Evolutionary conservation across 2,797 vertebrate species (phyloP), one percentile per base, ranked within the genome.

Genomic region (Phaenicophaeus curvirostris): DNA sequence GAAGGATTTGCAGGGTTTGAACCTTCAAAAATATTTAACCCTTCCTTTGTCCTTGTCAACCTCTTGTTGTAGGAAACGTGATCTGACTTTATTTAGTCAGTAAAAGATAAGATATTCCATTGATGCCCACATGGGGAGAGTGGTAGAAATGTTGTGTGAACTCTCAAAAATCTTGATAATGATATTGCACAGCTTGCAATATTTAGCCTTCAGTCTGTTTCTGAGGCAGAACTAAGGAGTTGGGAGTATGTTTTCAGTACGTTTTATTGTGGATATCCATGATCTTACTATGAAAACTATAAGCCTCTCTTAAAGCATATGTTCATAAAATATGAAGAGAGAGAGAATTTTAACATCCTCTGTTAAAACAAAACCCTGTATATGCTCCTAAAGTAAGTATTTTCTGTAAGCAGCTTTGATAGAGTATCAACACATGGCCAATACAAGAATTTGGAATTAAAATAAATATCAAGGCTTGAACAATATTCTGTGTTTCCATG

Each of bases 61-160:
- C 13, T 71, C 44, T 82, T 73, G 14, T 37, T 72, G 21, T 62
- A 80, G 57, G 72, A 94, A 87, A 83, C 71, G 68, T 53, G 59
- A 50, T 15, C 30, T 87, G 73, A 65, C 33, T 82, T 90, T 61
- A 75, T 83, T 68, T 71, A 71, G 9, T 73, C 7, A 41, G 46
- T 75, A 37, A 58, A 91, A 83, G 23, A 44, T 7, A 15, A 55
- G 4, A 8, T 68, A 23, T 76, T 82, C 88, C 48, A 9, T 39
- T 66, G 37, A 55, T 33, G 42, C 8, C 25, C 16, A 50, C 35
- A 8, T 50, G 27, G 25, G 19, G 11, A 77, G 8, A 71, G 83
- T 57, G 13, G 15, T 58, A 63, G 80, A 89, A 82, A 76, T 57
- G 11, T 28, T 69, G 28, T 33, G 33, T 51, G 84, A 20, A 18